Base-by-base conservation (phyloP, 2,797 vertebrate species). In the Euthynnus affinis region DNA sequence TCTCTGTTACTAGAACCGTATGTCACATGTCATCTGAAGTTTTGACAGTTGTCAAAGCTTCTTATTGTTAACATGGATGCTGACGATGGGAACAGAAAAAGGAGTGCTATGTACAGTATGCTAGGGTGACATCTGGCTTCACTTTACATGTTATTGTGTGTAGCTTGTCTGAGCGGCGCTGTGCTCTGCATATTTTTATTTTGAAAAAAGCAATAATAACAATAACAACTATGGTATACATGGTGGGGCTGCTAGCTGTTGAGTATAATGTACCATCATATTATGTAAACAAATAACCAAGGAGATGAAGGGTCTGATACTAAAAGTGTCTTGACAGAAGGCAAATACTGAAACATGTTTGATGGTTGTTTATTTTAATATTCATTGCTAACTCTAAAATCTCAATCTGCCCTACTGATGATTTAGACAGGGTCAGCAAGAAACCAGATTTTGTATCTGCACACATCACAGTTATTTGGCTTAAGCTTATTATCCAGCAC, bases 41-140 rank as follows among this genome's bases (percentile, higher is more conserved):
- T 55, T 23, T 42, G 25, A 75, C 48, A 71, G 34, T 49, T 76
- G 27, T 64, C 29, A 81, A 61, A 74, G 62, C 29, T n/a, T 52
- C n/a, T 53, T 60, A 25, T n/a, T 52, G 49, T 55, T 49, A 13
- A 53, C 20, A 64, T 34, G 13, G 6, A 81, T 29, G 49, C 55
- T 65, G 46, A 69, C 46, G 13, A 25, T 65, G 23, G 23, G 13
- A 61, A 44, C 12, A 44, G 27, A 77, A 46, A 52, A 44, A 20
- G n/a, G 13, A 12, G 18, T 29, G 6, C 18, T 13, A 17, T 37
- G 37, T 37, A 37, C 37, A 12, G 13, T 34, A 40, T 60, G n/a
- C n/a, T 2, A 13, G 12, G 17, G 4, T 42, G 18, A 53, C 49
- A 74, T 42, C 10, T n/a, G 56, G 18, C 13, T 46, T 53, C 20